Percentiles rank a stretch among this genome's conserved stretches.
Evolutionary conservation across 2,797 vertebrate genomes (phyloP).

Genomic region (Schizopygopsis malacanthus): DNA sequence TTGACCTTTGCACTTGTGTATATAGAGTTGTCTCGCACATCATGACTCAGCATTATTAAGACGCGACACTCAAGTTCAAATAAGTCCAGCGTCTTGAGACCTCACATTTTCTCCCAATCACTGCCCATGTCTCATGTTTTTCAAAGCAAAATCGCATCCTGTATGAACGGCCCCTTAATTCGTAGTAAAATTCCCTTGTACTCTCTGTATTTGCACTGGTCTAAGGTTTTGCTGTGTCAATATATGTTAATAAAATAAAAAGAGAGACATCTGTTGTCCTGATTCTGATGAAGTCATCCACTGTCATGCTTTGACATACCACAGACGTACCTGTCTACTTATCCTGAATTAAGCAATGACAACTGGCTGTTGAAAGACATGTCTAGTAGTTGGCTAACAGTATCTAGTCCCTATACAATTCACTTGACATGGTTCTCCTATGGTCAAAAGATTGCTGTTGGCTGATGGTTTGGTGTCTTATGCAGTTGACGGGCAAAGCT

Average conservation of each 20-base stretch:
- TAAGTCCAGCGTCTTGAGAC: neutral
- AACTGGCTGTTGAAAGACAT: neutral
- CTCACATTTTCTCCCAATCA: neutral
- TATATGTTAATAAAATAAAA: conserved; percentile 1
- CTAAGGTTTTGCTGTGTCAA: neutral
- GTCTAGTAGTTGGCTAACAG: conserved; percentile 25
- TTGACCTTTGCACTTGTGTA: neutral
- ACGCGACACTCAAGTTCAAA: neutral
- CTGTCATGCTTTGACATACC: neutral
- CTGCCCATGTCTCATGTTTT: neutral
- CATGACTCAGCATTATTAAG: neutral
- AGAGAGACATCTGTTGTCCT: neutral
- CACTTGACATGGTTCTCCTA: neutral
- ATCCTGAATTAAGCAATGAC: conserved; percentile 6
- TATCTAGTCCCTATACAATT: neutral
- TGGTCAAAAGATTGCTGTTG: neutral
- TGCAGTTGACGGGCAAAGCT: neutral
- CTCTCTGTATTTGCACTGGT: neutral
- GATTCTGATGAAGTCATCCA: conserved; percentile 1
- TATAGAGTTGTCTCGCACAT: neutral
- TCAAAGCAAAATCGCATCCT: neutral
- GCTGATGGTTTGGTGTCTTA: neutral
- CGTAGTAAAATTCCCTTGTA: neutral
- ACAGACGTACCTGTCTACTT: neutral
- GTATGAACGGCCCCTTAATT: neutral